These are phyloP conservation scores for Choloepus hoffmanni DNA, from an alignment of 2,113 vertebrate species.

Conservation along the genomic window DNA sequence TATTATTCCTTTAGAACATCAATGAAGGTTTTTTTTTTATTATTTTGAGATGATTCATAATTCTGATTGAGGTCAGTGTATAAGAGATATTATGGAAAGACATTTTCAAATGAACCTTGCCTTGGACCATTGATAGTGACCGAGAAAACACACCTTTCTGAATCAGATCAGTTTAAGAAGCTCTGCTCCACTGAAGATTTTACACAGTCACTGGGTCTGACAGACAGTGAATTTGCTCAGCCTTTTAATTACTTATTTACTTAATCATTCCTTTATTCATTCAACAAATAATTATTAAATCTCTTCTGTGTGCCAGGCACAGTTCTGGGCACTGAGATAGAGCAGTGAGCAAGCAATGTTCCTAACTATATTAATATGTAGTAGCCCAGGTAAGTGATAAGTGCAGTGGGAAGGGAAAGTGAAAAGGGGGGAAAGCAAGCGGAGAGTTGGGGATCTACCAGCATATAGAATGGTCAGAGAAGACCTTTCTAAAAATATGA, in stretches of 20 bases:
- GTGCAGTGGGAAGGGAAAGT: not conserved
- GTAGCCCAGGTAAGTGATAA: not conserved
- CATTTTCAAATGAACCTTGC: not conserved
- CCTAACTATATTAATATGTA: not conserved
- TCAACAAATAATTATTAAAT: not conserved
- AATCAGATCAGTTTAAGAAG: not conserved
- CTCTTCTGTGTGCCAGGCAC: not conserved
- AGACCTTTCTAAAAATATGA: not conserved
- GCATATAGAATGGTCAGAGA: not conserved
- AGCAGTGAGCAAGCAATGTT: not conserved
- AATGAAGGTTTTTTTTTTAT: not conserved
- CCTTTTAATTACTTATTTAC: not conserved
- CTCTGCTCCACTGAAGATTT: not conserved
- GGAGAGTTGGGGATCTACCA: not conserved
- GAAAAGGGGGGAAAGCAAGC: not conserved
- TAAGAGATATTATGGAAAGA: not conserved
- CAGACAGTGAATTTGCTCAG: not conserved
- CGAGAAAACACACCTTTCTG: not conserved
- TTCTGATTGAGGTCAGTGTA: not conserved
- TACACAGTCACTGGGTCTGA: not conserved
- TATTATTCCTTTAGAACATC: not conserved
- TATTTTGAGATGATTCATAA: not conserved
- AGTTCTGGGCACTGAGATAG: not conserved
- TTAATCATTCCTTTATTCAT: not conserved
- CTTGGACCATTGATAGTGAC: not conserved